A percentile compares a stretch with the other conserved stretches of the same genome.
phyloP scores from a whole-genome alignment of 2,797 vertebrate species.

The Scarus forsteni region DNA sequence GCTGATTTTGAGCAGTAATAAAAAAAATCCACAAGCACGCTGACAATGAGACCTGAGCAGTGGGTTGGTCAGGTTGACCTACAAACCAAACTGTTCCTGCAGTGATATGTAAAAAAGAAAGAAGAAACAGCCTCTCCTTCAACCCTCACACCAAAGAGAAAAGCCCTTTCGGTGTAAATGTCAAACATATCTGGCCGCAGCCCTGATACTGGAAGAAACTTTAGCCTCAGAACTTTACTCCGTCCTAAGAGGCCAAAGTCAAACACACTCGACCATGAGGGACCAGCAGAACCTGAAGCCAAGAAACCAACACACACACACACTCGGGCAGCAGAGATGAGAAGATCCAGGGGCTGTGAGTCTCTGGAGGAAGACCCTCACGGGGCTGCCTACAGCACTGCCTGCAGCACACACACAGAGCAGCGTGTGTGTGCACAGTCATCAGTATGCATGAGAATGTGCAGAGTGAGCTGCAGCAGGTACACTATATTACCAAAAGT shows the following conservation, averaged over 20 bases:
- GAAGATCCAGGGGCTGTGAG: slow-evolving; percentile 59
- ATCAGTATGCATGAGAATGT: slow-evolving; percentile 69
- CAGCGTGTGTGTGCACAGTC: slow-evolving; percentile 38
- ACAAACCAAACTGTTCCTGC: too few species aligned
- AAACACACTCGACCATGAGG: slow-evolving; percentile 50
- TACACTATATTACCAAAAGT: too few species aligned
- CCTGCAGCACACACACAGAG: slow-evolving; percentile 71
- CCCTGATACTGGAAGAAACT: slow-evolving; percentile 42
- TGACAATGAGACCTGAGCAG: too few species aligned
- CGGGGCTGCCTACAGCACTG: slow-evolving; percentile 72
- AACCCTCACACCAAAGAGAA: not conserved
- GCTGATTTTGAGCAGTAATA: too few species aligned
- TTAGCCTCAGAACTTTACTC: slow-evolving; percentile 41
- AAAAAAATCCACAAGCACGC: too few species aligned
- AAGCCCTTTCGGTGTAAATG: slow-evolving; percentile 11
- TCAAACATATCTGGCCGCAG: slow-evolving; percentile 25
- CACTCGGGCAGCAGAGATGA: slow-evolving; percentile 55
- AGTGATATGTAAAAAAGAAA: too few species aligned
- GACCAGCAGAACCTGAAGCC: slow-evolving; percentile 58
- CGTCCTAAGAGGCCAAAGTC: slow-evolving; percentile 52
- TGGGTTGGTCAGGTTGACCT: too few species aligned
- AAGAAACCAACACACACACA: slow-evolving; percentile 30
- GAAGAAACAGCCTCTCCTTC: too few species aligned
- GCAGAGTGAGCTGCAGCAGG: slow-evolving; percentile 39
- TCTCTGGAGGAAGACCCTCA: slow-evolving; percentile 63